Base-by-base conservation (phyloP, 2,888 invertebrate species). In the Agrochola litura region DNA sequence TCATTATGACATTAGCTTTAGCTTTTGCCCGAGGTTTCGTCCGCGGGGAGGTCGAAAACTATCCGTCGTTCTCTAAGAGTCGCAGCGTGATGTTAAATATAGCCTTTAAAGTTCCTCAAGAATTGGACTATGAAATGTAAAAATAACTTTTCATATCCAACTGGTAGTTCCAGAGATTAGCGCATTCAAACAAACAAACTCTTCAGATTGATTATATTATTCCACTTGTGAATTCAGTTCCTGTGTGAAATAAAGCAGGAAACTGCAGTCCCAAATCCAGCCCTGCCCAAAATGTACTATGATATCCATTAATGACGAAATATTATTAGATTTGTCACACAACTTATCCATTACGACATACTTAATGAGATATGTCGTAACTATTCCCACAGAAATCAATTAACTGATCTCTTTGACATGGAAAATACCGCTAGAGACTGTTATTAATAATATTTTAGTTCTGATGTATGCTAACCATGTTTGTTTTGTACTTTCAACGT, bases 261-360 rank as follows among this genome's bases (percentile, higher is more conserved):
- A 43, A 12, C 2, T 68, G 2, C 19, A 46, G 0, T 63, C 10
- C n/a, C 12, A 49, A 82, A 72, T 82, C 30, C 79, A 41, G 6
- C 69, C 66, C 87, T 81, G 87, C 9, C 30, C 3, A 54, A 37
- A 73, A 71, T 75, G 68, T 81, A 73, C 30, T 73, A 79, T 71
- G 74, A 77, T 84, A 81, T 77, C 66, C 67, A 77, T 81, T 85
- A 86, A 86, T 84, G 82, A 84, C 77, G 66, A 78, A 82, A 87
- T 84, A 82, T 82, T 86, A 87, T 87, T 86, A 82, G 77, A 88
- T 87, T 86, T 87, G 79, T 88, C 81, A 76, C 77, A 56, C 37
- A 74, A 81, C 73, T 81, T 79, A 82, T 79, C 77, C 74, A 77
- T 79, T 77, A 82, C 76, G 79, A 73, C 79, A 77, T 67, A 68